phyloP scores from a whole-genome alignment of 2,113 vertebrate species.

The Nothoprocta pentlandii region DNA sequence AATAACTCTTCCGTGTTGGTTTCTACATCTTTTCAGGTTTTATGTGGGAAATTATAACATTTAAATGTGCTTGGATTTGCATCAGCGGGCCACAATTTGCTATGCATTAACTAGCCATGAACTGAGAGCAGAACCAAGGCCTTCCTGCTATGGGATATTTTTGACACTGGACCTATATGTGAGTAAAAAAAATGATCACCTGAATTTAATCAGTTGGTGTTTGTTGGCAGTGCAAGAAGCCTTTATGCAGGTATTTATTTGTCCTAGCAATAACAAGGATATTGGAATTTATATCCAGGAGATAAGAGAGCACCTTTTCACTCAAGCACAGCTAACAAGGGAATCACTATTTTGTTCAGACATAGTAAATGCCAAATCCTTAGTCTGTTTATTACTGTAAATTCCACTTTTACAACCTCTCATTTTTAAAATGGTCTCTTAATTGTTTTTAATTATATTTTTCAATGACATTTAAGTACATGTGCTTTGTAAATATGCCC shows the following conservation, averaged over 20 bases:
- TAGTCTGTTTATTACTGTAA: conserved; percentile 48
- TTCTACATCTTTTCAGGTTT: not conserved
- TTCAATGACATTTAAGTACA: conserved; percentile 52
- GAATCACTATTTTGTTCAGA: conserved; percentile 20
- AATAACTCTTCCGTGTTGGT: not conserved
- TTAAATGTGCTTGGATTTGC: not conserved
- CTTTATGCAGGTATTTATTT: conserved; percentile 55
- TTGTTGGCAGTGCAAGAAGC: conserved; percentile 41
- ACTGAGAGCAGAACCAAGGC: not conserved
- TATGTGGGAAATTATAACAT: not conserved
- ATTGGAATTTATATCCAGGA: conserved; percentile 47
- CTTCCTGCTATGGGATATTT: not conserved
- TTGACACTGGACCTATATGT: conserved; percentile 28
- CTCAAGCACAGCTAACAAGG: conserved; percentile 53
- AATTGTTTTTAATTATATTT: conserved; percentile 67
- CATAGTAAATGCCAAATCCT: conserved; percentile 53
- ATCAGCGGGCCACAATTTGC: not conserved
- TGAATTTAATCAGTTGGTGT: conserved; percentile 57
- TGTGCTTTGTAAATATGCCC: conserved; percentile 16
- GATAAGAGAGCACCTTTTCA: conserved; percentile 45
- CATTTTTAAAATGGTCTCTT: conserved; percentile 46
- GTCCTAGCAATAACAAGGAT: conserved; percentile 39
- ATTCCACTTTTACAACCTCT: conserved; percentile 59
- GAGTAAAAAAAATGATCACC: not conserved
- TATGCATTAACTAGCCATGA: not conserved